Base-by-base conservation (phyloP, 92 coral and sea anemone genomes). In the Actinostola sp. region DNA sequence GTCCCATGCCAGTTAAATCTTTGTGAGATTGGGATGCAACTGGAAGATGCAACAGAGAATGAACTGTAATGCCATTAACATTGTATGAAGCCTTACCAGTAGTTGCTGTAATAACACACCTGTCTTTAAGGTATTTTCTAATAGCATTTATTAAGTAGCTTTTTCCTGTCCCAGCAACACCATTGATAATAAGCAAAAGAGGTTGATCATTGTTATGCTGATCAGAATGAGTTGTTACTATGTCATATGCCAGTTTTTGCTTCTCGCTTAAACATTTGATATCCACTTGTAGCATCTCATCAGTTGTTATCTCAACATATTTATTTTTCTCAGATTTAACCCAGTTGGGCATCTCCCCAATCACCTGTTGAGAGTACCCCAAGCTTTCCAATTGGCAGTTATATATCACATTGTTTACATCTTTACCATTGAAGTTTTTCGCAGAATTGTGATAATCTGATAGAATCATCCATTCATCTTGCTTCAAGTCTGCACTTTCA, bases 391-490 rank as follows among this genome's bases (percentile, higher is more conserved):
- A 74, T 3, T 74, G 82, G 82, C 74, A 66, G 68, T 82, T 63
- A 58, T 26, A 53, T 46, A 44, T 9, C 45, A 24, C 10, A 48
- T 54, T 26, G 43, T 33, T 15, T 35, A 20, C 30, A 35, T 13
- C 48, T 27, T 68, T 58, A 15, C 29, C 27, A 27, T 28, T 27
- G 48, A 30, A n/a, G 29, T 14, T 58, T 20, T 39, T 57, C 8
- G 8, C 62, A 11, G 65, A 82, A 55, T 41, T 82, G 69, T 74
- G 76, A 66, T 61, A 72, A 66, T 79, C 75, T 34, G 89, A 66
- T n/a, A 88, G 60, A 63, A 88, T 68, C 89, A 88, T 88, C 93
- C 93, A 84, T 61, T 87, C 88, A 44, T 87, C 92, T 11, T 71
- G 72, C 44, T 29, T 43, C 50, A 59, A 46, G 28, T 48, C 73